Base-by-base conservation (phyloP, 2,888 invertebrate species). In the Nezara viridula region DNA sequence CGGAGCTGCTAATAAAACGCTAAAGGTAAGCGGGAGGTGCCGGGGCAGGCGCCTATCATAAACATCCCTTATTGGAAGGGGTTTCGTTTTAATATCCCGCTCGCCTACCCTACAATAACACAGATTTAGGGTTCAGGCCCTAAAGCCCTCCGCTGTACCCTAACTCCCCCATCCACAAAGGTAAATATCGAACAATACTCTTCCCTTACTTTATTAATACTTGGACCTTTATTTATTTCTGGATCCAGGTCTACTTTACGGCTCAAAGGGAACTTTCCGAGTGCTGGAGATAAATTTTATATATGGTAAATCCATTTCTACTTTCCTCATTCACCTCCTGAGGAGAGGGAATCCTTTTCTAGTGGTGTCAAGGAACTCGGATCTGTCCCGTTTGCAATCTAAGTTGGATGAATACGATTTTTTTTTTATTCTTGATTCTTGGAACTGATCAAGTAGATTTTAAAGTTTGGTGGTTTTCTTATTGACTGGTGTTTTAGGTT, bases 1-100 rank as follows among this genome's bases (percentile, higher is more conserved):
- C 40, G 4, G 44, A 10, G 44, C 44, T 77, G 44, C 81, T 73
- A 73, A 73, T 73, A 73, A 73, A 73, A 73, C 32, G 32, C 32
- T 21, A 40, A 81, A 81, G 81, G 81, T 81, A 81, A 81, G 44
- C 81, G 81, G 44, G 44, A 47, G 81, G 44, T 81, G 81, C 0
- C n/a, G 44, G 44, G 47, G n/a, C 5, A 81, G 81, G 88, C 44
- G 40, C 60, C 88, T 21, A 88, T 88, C 52, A 88, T 88, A 88
- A 88, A 88, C 88, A 88, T 88, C 88, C 88, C 88, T 88, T 88
- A 88, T 88, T 88, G 88, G 88, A 88, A 47, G 86, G 86, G 86
- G 88, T 44, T 88, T 88, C 88, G 88, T 88, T 88, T 88, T 88
- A 88, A 88, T 88, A 88, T 88, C 88, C 50, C 86, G 50, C 47